Conservation (phyloP, 2,797 vertebrate species). For the Chrosomus eos region DNA sequence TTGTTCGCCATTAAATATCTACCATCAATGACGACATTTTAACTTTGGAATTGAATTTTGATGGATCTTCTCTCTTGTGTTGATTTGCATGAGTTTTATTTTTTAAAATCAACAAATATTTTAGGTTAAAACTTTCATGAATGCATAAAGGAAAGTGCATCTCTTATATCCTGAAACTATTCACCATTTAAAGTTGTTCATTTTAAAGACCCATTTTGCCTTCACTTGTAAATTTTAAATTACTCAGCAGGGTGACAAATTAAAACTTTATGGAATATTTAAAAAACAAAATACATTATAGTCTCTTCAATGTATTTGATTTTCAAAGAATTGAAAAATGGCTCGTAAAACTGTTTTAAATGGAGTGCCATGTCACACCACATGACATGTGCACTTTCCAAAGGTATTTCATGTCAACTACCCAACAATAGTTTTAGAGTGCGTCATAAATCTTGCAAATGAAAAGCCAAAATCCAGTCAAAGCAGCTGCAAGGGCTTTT, state of each 20-base stretch:
- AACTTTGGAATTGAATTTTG: not conserved
- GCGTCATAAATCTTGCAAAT: not conserved
- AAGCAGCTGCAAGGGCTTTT: slow-evolving; percentile 5
- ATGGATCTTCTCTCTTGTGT: not conserved
- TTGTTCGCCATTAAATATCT: not conserved
- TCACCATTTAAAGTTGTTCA: not conserved
- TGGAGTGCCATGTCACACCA: not conserved
- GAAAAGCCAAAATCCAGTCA: slow-evolving; percentile 1
- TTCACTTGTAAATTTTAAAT: no score
- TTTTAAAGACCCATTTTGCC: not conserved
- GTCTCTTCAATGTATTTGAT: not conserved
- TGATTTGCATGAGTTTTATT: not conserved
- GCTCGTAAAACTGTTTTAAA: not conserved
- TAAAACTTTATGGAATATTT: not conserved
- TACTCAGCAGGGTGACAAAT: not conserved
- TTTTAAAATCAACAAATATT: not conserved
- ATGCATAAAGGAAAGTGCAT: not conserved
- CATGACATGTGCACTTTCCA: not conserved
- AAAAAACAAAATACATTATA: not conserved
- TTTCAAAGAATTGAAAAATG: not conserved
- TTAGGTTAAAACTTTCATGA: not conserved
- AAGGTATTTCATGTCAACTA: not conserved
- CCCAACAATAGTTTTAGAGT: not conserved
- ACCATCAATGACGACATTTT: not conserved
- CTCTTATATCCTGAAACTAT: not conserved